phyloP scores from a whole-genome alignment of 2,113 vertebrate genomes.

The Paramisgurnus dabryanus region DNA sequence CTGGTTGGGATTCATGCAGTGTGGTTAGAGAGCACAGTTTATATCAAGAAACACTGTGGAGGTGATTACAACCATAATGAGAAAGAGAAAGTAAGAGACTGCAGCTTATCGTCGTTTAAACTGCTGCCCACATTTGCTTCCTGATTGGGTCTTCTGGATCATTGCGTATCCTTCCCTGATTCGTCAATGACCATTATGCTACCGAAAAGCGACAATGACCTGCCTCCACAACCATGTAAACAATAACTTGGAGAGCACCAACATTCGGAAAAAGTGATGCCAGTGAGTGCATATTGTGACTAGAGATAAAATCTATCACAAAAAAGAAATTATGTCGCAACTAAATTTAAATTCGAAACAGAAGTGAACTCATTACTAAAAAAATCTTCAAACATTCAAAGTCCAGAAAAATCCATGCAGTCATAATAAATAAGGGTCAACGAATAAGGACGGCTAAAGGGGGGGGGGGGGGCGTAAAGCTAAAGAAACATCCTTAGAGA shows the following conservation, averaged over 20 bases:
- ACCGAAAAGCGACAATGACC: too few species aligned
- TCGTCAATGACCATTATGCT: too few species aligned
- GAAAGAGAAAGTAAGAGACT: too few species aligned
- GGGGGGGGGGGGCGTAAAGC: neutral
- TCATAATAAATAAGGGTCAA: conserved; percentile 33
- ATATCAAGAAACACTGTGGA: neutral
- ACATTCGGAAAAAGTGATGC: neutral
- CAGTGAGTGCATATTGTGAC: neutral
- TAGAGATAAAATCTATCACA: neutral
- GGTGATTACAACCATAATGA: neutral
- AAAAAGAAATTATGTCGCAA: neutral
- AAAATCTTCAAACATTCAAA: conserved; percentile 37
- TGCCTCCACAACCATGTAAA: too few species aligned
- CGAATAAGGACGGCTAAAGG: neutral
- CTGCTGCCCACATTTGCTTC: too few species aligned
- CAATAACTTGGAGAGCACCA: too few species aligned
- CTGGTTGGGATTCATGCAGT: neutral
- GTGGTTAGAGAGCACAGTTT: neutral
- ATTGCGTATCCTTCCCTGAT: too few species aligned
- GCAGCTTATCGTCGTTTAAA: too few species aligned
- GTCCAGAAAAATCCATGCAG: conserved; percentile 28
- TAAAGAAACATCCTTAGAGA: conserved; percentile 35
- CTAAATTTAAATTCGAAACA: neutral
- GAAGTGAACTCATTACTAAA: conserved; percentile 2
- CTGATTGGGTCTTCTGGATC: too few species aligned